phyloP scores from a whole-genome alignment of 2,888 invertebrate genomes.

The Tiliacea citrago region DNA sequence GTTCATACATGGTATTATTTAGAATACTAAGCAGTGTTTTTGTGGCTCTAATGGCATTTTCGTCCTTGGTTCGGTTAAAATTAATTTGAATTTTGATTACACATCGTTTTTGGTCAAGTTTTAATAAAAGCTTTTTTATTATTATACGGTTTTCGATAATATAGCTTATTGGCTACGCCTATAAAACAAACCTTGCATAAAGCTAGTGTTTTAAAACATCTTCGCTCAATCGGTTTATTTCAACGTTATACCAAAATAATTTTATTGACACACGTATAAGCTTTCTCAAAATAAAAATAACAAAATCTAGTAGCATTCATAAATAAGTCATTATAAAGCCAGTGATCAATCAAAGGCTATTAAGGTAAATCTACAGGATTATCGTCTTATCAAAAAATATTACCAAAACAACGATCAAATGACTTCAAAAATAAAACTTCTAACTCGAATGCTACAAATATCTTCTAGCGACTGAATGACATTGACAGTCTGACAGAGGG shows the following conservation, averaged over 20 bases:
- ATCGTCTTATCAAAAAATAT: conserved; percentile 16
- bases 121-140: background rate
- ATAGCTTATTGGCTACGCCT: background rate
- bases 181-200: conserved; percentile 1
- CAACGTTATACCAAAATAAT: background rate
- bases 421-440: conserved; percentile 5
- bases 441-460: background rate
- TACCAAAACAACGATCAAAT: background rate
- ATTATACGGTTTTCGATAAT: background rate
- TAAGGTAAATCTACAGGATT: conserved; percentile 28
- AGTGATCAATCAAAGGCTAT: conserved; percentile 18
- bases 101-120: background rate
- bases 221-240: background rate
- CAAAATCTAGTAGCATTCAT: conserved; percentile 2
- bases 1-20: conserved; percentile 14
- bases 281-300: conserved; percentile 21
- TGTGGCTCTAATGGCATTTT: conserved; percentile 9
- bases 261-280: background rate
- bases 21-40: background rate
- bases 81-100: background rate
- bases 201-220: background rate
- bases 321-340: background rate
- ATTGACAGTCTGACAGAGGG: background rate
- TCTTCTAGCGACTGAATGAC: background rate
- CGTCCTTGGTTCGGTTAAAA: background rate